A percentile compares a stretch with the other conserved stretches of the same genome.
Evolutionary conservation across 1,140 invertebrate genomes (phyloP).

Genomic region (Lanistes nyassanus): DNA sequence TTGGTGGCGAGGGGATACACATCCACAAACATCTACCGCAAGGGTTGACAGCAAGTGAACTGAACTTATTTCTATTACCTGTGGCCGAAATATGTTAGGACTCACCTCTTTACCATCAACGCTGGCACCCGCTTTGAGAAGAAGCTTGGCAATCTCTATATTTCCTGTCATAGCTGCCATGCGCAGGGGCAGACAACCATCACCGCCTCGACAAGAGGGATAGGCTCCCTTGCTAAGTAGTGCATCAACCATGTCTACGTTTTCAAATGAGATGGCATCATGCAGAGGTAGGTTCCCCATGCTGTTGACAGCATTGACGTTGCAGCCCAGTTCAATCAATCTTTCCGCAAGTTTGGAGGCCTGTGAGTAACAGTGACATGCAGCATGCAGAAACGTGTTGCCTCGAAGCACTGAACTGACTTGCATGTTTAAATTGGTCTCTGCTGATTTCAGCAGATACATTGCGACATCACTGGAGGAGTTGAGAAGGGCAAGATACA

Average conservation of each 20-base stretch:
- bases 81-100: too few relatives aligned
- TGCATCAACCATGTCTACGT: not conserved
- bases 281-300: slow-evolving; percentile 14
- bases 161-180: slow-evolving; percentile 14
- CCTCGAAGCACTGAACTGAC: not conserved
- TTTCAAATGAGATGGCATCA: slow-evolving; percentile 17
- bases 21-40: too few relatives aligned
- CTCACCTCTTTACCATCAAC: not conserved
- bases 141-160: slow-evolving; percentile 6
- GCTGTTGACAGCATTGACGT: not conserved
- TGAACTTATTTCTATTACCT: too few relatives aligned
- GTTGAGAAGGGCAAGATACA: slow-evolving; percentile 13
- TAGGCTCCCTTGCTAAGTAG: slow-evolving; percentile 7
- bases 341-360: not conserved
- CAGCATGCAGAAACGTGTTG: slow-evolving; percentile 1
- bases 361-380: slow-evolving; percentile 1
- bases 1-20: too few relatives aligned
- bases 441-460: not conserved
- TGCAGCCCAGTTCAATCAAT: not conserved
- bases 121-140: slow-evolving; percentile 8
- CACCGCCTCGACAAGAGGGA: not conserved
- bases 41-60: too few relatives aligned
- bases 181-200: not conserved
- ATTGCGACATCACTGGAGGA: not conserved
- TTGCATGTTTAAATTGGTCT: not conserved